A percentile compares a stretch with the other conserved stretches of the same genome.
Conservation (phyloP, 2,113 vertebrate genomes). For the Triplophysa siluroides region DNA sequence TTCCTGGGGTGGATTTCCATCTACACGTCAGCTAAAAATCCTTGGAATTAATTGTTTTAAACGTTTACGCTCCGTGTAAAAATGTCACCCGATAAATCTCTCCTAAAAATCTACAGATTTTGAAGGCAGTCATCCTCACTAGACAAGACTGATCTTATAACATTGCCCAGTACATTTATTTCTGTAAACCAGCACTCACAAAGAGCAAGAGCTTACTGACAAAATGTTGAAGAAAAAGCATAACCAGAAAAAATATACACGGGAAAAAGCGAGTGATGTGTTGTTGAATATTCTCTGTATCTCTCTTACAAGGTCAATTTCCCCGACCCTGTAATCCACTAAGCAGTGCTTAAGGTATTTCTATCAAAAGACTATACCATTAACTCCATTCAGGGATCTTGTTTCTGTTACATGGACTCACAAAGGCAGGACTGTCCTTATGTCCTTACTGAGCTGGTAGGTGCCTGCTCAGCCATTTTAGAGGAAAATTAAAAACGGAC, state of each 20-base stretch:
- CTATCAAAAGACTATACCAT: not conserved
- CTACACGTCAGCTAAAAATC: not conserved
- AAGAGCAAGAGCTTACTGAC: not conserved
- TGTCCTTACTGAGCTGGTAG: not conserved
- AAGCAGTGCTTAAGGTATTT: conserved; percentile 5
- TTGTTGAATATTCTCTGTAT: not conserved
- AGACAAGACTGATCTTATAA: not conserved
- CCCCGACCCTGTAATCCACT: conserved; percentile 8
- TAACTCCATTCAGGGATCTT: not conserved
- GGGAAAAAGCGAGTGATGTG: not conserved
- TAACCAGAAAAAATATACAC: not conserved
- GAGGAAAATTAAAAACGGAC: not conserved
- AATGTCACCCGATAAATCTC: conserved; percentile 12
- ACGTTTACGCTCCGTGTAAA: conserved; percentile 9
- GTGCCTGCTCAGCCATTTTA: conserved; percentile 2
- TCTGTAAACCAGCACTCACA: not conserved
- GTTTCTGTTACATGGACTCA: not conserved
- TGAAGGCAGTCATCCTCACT: not conserved
- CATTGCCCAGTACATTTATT: not conserved
- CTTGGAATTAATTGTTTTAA: not conserved
- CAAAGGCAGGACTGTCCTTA: not conserved
- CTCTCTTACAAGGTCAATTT: not conserved
- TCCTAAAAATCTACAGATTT: not conserved
- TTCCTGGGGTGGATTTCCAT: not conserved
- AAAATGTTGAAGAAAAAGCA: not conserved